Conservation (phyloP, 23 tunicate species). For the Trididemnum miniatum region DNA sequence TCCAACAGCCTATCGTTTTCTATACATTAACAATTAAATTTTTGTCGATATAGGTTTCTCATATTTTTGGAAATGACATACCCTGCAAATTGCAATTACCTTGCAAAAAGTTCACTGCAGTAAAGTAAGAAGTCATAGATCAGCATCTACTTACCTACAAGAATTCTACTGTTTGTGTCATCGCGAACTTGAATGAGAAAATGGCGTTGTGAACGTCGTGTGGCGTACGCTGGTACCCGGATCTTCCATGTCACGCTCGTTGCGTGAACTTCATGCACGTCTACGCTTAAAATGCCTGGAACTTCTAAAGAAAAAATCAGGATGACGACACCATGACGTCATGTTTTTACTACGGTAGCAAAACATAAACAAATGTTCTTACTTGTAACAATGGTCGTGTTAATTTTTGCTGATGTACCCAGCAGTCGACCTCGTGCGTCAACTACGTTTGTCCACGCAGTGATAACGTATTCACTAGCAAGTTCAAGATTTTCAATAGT, state of each 20-base stretch:
- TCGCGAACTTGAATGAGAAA: slow-evolving; percentile 54
- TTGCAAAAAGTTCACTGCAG: too few species aligned
- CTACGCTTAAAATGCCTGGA: slow-evolving; percentile 24
- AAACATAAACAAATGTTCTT: too few species aligned
- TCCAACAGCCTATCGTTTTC: too few species aligned
- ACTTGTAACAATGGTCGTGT: slow-evolving; percentile 53
- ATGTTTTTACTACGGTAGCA: too few species aligned
- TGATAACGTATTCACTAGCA: slow-evolving; percentile 44
- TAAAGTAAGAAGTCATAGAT: too few species aligned
- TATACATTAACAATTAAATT: too few species aligned
- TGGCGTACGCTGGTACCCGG: slow-evolving; percentile 4
- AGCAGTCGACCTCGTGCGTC: not conserved
- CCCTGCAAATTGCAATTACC: too few species aligned
- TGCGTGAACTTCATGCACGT: slow-evolving; percentile 29
- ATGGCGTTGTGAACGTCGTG: slow-evolving; percentile 16
- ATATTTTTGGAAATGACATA: too few species aligned
- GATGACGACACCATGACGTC: too few species aligned
- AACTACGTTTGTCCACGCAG: slow-evolving; percentile 52
- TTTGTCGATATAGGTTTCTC: too few species aligned
- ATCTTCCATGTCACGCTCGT: slow-evolving; percentile 57
- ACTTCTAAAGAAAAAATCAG: too few species aligned
- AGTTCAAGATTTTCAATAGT: slow-evolving; percentile 36
- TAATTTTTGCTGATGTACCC: slow-evolving; percentile 26
- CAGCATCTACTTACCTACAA: slow-evolving; percentile 22
- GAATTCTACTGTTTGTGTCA: slow-evolving; percentile 26